These are phyloP conservation scores for Penaeus indicus DNA, from an alignment of 1,140 invertebrate species.

Conservation along the genomic window DNA sequence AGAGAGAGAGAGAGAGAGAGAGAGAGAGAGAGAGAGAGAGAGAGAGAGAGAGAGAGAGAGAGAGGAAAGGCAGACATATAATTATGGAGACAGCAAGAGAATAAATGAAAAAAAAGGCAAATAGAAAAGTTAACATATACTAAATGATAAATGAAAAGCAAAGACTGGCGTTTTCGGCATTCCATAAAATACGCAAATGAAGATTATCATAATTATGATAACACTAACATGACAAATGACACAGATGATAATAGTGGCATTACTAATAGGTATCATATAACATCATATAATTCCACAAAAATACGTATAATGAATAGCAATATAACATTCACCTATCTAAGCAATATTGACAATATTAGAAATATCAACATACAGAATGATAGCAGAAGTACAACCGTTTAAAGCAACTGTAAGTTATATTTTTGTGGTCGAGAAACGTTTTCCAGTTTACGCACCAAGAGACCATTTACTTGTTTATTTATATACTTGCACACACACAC, in stretches of 20 bases:
- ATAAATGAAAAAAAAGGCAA: neutral
- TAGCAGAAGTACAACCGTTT: neutral
- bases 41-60: neutral
- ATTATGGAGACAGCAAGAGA: neutral
- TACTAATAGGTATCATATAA: conserved; percentile 10
- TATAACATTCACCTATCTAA: neutral
- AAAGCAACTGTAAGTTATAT: too few relatives aligned
- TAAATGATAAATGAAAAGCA: neutral
- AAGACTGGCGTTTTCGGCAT: too few relatives aligned
- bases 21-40: neutral
- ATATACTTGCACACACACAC: too few relatives aligned
- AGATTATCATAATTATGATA: too few relatives aligned
- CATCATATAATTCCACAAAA: neutral
- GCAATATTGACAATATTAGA: neutral
- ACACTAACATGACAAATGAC: too few relatives aligned
- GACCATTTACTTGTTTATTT: too few relatives aligned
- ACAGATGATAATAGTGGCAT: too few relatives aligned
- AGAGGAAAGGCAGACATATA: neutral
- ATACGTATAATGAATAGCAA: neutral
- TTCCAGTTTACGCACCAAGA: too few relatives aligned
- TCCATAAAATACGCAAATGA: too few relatives aligned
- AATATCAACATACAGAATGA: neutral
- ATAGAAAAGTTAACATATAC: neutral
- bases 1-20: neutral
- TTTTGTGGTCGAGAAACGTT: too few relatives aligned